These are phyloP conservation scores for Capra hircus DNA, from an alignment of 2,113 vertebrate species.

Conservation along the genomic window DNA sequence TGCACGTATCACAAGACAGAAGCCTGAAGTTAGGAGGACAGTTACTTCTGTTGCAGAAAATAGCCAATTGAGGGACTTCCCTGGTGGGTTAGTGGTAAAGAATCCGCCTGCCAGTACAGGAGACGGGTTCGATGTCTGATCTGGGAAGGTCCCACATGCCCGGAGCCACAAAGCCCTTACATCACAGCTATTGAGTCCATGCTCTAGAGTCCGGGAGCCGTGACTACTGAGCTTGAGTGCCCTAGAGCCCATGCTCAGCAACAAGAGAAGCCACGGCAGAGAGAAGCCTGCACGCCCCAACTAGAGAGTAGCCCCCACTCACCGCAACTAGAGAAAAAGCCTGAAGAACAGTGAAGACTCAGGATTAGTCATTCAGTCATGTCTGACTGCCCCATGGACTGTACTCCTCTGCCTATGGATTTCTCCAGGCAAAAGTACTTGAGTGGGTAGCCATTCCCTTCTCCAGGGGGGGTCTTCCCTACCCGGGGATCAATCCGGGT, in stretches of 20 bases:
- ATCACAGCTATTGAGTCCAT: not conserved
- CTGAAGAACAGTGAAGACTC: not conserved
- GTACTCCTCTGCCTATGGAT: not conserved
- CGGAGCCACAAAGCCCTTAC: not conserved
- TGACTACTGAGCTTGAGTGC: not conserved
- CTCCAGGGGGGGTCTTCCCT: not conserved
- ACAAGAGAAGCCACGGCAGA: not conserved
- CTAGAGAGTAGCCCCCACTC: not conserved
- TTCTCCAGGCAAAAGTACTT: not conserved
- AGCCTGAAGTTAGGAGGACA: not conserved
- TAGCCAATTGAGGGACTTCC: not conserved
- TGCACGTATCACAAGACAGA: not conserved
- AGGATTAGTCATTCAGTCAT: not conserved
- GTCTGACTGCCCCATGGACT: not conserved
- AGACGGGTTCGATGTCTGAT: not conserved
- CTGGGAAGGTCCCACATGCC: not conserved
- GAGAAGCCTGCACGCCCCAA: not conserved
- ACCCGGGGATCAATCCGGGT: accelerated
- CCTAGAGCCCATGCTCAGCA: not conserved
- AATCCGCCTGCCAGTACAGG: not conserved
- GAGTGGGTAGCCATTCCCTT: not conserved
- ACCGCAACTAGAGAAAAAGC: not conserved
- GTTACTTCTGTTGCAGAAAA: not conserved
- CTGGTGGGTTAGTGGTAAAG: not conserved
- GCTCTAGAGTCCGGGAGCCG: accelerated